A percentile compares a stretch with the other conserved stretches of the same genome.
phyloP scores from a whole-genome alignment of 2,888 invertebrate species.

The Mystacides longicornis region DNA sequence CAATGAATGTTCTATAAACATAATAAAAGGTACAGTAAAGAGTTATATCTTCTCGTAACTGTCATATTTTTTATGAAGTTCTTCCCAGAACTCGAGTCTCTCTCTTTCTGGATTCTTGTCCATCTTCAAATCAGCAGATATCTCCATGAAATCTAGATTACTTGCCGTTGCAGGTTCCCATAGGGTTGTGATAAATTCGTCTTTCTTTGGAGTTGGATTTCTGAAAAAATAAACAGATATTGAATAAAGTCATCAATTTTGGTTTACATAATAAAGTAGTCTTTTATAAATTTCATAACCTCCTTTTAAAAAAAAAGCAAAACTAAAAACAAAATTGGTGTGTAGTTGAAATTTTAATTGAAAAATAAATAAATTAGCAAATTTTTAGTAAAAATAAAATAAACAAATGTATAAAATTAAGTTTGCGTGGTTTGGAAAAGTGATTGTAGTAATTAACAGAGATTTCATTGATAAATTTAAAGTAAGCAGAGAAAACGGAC shows the following conservation, averaged over 20 bases:
- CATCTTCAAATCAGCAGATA: conserved; percentile 9
- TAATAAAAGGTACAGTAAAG: neutral
- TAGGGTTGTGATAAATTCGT: conserved; percentile 9
- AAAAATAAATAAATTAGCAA: no score
- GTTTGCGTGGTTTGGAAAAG: no score
- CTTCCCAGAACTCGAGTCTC: conserved; percentile 18
- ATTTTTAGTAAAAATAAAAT: no score
- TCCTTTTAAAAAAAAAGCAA: no score
- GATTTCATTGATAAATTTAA: no score
- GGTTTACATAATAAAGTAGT: no score
- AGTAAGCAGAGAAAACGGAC: no score
- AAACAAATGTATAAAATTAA: no score
- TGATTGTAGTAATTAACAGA: no score
- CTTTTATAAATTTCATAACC: no score
- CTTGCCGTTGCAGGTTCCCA: conserved; percentile 18
- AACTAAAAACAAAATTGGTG: no score
- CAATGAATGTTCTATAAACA: neutral
- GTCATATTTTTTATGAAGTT: neutral
- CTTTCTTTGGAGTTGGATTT: conserved; percentile 20
- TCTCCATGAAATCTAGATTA: conserved; percentile 18
- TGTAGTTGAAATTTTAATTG: no score
- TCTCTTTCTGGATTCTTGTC: conserved; percentile 17
- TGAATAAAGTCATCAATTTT: neutral
- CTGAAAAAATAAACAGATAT: conserved; percentile 7
- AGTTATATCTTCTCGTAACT: neutral